phyloP scores from a whole-genome alignment of 2,888 invertebrate species.

The Cephus runcator region DNA sequence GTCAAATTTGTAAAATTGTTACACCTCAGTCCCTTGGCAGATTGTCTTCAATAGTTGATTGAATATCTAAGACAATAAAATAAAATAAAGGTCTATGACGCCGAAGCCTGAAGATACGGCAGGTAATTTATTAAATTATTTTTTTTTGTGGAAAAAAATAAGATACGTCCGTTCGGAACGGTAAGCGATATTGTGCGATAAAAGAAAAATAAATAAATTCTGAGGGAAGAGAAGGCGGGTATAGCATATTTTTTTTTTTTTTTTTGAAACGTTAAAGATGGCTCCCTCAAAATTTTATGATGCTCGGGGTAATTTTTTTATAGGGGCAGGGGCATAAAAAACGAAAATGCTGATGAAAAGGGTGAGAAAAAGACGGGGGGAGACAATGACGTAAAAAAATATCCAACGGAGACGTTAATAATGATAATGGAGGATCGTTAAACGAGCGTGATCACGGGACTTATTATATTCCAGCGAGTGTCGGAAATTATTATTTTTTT shows the following conservation, averaged over 20 bases:
- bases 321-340: background rate
- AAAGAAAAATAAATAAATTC: background rate
- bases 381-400: background rate
- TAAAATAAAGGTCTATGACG: too few relatives aligned
- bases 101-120: too few relatives aligned
- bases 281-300: background rate
- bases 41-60: background rate
- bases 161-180: background rate
- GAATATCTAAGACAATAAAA: too few relatives aligned
- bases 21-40: background rate
- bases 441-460: background rate
- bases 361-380: background rate
- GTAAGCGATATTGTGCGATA: background rate
- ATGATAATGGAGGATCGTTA: background rate
- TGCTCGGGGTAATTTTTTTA: background rate
- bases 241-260: background rate
- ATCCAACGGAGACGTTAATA: background rate
- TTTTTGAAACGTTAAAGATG: background rate
- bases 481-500: background rate
- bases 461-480: background rate
- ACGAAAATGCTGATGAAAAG: background rate
- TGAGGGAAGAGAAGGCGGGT: background rate
- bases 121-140: too few relatives aligned
- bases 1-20: background rate
- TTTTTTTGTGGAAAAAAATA: background rate